Conservation (phyloP, 35 echinoderm and acorn worm genomes). For the Ophiothrix spiculata region DNA sequence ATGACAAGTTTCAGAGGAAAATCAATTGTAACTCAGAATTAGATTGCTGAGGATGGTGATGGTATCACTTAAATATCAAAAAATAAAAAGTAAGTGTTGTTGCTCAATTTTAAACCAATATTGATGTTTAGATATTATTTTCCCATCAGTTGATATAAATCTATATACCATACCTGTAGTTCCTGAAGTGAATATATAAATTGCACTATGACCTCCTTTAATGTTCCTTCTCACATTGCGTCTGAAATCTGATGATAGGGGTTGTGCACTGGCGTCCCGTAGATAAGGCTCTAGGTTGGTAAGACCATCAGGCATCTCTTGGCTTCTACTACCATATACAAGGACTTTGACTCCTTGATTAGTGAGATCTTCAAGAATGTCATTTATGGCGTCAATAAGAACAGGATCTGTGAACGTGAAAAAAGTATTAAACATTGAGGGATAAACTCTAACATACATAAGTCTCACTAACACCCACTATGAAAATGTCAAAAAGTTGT, state of each 20-base stretch:
- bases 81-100: no score
- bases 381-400: background rate
- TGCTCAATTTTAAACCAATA: no score
- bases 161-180: background rate
- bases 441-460: no score
- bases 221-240: background rate
- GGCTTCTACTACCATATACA: background rate
- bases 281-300: background rate
- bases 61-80: no score
- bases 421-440: no score
- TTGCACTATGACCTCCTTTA: background rate
- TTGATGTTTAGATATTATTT: no score
- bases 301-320: background rate
- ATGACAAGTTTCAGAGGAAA: no score
- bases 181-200: slow-evolving; percentile 2
- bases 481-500: no score
- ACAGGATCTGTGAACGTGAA: background rate
- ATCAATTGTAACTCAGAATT: no score
- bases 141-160: no score
- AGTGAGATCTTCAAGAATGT: background rate
- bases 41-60: no score
- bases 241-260: background rate
- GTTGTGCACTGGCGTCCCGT: background rate
- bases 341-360: background rate
- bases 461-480: no score